Evolutionary conservation across 2,797 vertebrate genomes (phyloP), one percentile per base, ranked within the genome.

Genomic region (Oophaga sylvatica): DNA sequence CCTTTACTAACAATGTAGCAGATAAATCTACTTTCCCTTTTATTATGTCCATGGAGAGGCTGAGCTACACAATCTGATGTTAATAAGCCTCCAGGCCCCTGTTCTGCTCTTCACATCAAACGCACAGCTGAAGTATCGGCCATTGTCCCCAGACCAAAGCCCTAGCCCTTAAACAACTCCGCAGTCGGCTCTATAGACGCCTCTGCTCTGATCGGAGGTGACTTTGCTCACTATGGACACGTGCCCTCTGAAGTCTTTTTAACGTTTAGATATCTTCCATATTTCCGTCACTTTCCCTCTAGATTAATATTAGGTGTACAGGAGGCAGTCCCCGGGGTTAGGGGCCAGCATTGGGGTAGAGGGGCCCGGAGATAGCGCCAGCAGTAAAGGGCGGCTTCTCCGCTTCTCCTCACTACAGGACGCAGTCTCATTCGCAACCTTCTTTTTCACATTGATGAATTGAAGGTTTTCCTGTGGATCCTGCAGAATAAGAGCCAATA

Each of bases 371-470:
- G 26, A 26, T 26, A 26, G 26, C 12, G 26, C 62, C 89, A 94
- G 94, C 92, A 88, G 89, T 48, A n/a, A 87, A 87, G 93, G 95
- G 95, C 93, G 94, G 94, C 90, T 26, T 78, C 92, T 62, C 83
- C 89, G 78, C 95, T 95, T 96, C 90, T 95, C 93, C 93, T 94
- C 95, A 92, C 95, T 92, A 90, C 80, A 86, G 84, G 88, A 78
- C 26, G 48, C 8, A 41, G 35, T 68, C n/a, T 71, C 45, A 41
- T 56, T 68, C n/a, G 60, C 45, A 22, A 67, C 11, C 19, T 60
- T 35, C 20, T 22, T 65, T 81, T 11, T 45, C 16, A 29, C 45
- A 19, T 5, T 31, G 59, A n/a, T 20, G 48, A 83, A 75, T 76
- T 19, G n/a, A 84, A 84, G 0, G 8, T 76, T 75, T 48, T 59